Evolutionary conservation across 2,888 invertebrate genomes (phyloP), one percentile per base, ranked within the genome.

Genomic region (Conistra vaccinii): DNA sequence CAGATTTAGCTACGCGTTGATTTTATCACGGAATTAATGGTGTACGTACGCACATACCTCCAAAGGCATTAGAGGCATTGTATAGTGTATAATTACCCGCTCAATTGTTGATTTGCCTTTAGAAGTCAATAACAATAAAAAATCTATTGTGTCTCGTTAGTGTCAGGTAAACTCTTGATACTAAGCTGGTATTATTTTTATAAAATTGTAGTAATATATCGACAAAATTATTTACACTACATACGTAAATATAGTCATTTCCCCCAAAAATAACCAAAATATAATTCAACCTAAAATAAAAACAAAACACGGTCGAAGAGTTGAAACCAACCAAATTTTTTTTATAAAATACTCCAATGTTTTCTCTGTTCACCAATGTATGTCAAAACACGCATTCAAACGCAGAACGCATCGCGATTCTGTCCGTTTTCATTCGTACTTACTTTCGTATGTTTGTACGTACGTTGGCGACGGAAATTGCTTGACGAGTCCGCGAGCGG

Each of bases 391-490:
- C 35, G 17, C 61, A 66, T 77, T 71, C 51, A 9, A 48, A 70
- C 53, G 45, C 45, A 63, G 3, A 73, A 42, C 32, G 29, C 62
- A 51, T 10, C 5, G 48, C 62, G 23, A 48, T 53, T 48, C 45
- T 29, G 58, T 63, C 4, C 29, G 57, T 53, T 76, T 67, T 65
- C 57, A 57, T 80, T 58, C 76, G 69, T 78, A 67, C 62, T 45
- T 68, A 76, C 23, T 55, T 76, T 51, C 48, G 48, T 66, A 80
- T 76, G 78, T 79, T 69, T 76, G 42, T 55, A 51, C 29, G 32
- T 73, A 45, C 53, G 53, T 35, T 51, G 58, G 76, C 76, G 87
- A 85, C 92, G 94, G 94, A 94, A 93, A 94, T 94, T 93, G 90
- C 90, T 78, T 82, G 88, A 91, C 91, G 90, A 91, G 89, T 89